A percentile compares a stretch with the other conserved stretches of the same genome.
Evolutionary conservation across 2,888 invertebrate genomes (phyloP).

Genomic region (Drosophila subquinaria): DNA sequence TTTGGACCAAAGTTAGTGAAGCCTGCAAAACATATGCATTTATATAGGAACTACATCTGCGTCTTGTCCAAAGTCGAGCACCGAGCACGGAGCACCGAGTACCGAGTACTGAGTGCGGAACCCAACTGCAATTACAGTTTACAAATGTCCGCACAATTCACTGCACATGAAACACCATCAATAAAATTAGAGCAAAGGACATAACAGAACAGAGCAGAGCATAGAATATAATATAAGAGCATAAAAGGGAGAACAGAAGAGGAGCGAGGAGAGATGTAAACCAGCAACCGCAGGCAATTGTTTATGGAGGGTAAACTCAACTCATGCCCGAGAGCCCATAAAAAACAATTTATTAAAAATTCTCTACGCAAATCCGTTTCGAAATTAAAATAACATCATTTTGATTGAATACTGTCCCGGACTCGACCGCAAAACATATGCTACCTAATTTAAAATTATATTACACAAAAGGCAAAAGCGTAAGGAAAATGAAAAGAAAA

Average conservation of each 20-base stretch:
- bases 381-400: conserved; percentile 82
- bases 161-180: conserved; percentile 77
- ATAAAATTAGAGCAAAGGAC: conserved; percentile 74
- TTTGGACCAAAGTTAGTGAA: conserved; percentile 50
- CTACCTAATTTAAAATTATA: conserved; percentile 78
- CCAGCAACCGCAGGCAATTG: conserved; percentile 50
- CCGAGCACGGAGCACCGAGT: background rate
- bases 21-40: conserved; percentile 66
- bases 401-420: conserved; percentile 74
- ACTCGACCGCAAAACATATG: conserved; percentile 73
- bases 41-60: conserved; percentile 49
- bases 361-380: conserved; percentile 78
- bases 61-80: conserved; percentile 44
- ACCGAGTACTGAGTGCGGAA: conserved; percentile 46
- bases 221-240: background rate
- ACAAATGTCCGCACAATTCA: conserved; percentile 71
- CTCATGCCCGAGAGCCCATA: conserved; percentile 34
- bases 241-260: background rate
- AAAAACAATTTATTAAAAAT: conserved; percentile 80
- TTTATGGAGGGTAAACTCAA: conserved; percentile 46
- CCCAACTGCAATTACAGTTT: conserved; percentile 71
- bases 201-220: conserved; percentile 23
- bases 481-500: conserved; percentile 53
- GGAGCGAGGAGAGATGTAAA: background rate
- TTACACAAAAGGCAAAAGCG: conserved; percentile 64